Evolutionary conservation across 2,888 invertebrate genomes (phyloP).

Genomic region (Lasioglossum malachurum): DNA sequence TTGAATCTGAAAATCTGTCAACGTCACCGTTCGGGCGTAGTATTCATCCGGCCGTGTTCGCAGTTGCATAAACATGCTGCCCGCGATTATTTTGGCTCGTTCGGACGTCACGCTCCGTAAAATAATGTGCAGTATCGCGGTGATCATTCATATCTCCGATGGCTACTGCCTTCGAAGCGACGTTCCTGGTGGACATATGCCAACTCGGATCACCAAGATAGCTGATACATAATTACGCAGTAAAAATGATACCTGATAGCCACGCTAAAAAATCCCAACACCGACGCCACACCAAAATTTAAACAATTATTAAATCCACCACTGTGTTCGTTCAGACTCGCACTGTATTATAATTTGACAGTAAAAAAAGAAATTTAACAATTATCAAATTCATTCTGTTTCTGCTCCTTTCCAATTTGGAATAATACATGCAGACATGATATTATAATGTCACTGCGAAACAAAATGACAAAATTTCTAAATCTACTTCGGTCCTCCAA

Average conservation of each 20-base stretch:
- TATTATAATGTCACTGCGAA: neutral
- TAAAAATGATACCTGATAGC: neutral
- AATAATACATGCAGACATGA: neutral
- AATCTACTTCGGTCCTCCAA: neutral
- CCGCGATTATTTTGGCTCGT: conserved; percentile 38
- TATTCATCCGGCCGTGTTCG: neutral
- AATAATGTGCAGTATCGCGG: conserved; percentile 42
- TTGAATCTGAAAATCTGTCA: neutral
- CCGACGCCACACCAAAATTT: too few relatives aligned
- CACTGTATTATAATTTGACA: too few relatives aligned
- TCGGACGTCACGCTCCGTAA: conserved; percentile 9
- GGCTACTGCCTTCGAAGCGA: conserved; percentile 20
- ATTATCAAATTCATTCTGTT: neutral
- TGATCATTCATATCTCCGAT: conserved; percentile 43
- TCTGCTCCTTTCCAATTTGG: neutral
- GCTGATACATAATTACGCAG: conserved; percentile 32
- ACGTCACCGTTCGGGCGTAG: neutral
- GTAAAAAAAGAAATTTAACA: too few relatives aligned
- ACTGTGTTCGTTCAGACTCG: neutral
- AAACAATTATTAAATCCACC: neutral
- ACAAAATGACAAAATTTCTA: neutral
- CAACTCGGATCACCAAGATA: conserved; percentile 49
- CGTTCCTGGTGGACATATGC: conserved; percentile 47
- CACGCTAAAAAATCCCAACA: neutral
- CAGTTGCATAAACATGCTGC: conserved; percentile 7